phyloP scores from a whole-genome alignment of 2,113 vertebrate species.

The Anarrhichthys ocellatus region DNA sequence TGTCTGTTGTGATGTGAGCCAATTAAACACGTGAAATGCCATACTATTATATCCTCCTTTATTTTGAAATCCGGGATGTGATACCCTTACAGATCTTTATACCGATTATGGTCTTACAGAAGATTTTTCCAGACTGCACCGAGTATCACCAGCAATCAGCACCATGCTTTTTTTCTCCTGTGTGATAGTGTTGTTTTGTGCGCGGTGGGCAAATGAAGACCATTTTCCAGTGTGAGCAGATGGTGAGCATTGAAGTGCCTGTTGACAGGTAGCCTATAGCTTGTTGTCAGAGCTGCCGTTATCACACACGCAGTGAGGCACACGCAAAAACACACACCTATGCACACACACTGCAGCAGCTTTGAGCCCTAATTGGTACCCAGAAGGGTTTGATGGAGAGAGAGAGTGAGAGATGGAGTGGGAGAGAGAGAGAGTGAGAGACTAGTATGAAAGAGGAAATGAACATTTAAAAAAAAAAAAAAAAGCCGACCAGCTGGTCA shows the following conservation, averaged over 20 bases:
- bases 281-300: conserved; percentile 89
- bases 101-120: conserved; percentile 44
- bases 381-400: conserved; percentile 88
- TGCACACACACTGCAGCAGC: conserved; percentile 90
- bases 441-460: conserved; percentile 68
- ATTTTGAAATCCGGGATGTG: not conserved
- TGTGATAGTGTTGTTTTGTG: conserved; percentile 78
- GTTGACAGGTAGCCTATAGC: conserved; percentile 95
- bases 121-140: conserved; percentile 72
- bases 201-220: conserved; percentile 86
- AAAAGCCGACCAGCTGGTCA: conserved; percentile 71
- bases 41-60: not conserved
- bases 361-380: conserved; percentile 95
- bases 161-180: conserved; percentile 26
- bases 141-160: conserved; percentile 68
- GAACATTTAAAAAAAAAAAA: conserved; percentile 68
- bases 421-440: conserved; percentile 40
- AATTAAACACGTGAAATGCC: not conserved
- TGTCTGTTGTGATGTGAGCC: not conserved
- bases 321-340: conserved; percentile 42
- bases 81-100: not conserved
- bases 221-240: conserved; percentile 90
- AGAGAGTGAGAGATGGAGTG: conserved; percentile 55
- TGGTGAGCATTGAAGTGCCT: conserved; percentile 91
- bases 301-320: conserved; percentile 82